Conservation (phyloP, 2,888 invertebrate species). For the Cremastinae sp. region DNA sequence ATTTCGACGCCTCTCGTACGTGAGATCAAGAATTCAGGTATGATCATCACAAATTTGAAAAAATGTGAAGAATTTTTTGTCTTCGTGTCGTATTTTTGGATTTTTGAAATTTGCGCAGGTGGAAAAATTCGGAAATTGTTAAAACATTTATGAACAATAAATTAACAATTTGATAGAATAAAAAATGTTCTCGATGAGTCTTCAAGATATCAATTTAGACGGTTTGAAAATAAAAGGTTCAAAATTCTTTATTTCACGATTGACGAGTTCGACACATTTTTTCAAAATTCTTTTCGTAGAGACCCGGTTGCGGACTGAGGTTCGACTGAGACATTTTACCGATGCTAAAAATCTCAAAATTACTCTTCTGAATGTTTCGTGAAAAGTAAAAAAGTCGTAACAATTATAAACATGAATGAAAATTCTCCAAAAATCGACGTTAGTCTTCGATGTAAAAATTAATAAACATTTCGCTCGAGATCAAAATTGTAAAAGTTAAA, state of each 20-base stretch:
- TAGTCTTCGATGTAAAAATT: background rate
- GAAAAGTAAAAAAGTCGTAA: constrained; percentile 32
- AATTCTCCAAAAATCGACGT: constrained; percentile 33
- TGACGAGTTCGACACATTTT: constrained; percentile 54
- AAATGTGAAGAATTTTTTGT: constrained; percentile 15
- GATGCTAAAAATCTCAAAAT: constrained; percentile 19
- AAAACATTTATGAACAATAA: too few relatives aligned
- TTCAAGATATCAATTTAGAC: too few relatives aligned
- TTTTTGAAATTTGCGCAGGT: too few relatives aligned
- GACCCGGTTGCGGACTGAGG: constrained; percentile 69
- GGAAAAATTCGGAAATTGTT: too few relatives aligned
- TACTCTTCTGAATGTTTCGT: background rate
- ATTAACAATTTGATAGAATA: too few relatives aligned
- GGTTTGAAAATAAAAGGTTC: too few relatives aligned
- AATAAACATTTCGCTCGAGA: background rate
- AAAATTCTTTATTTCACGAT: constrained; percentile 50
- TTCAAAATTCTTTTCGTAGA: constrained; percentile 50
- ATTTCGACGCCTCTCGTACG: constrained; percentile 35
- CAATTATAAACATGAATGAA: constrained; percentile 44
- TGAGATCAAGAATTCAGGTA: constrained; percentile 36
- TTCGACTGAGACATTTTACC: constrained; percentile 67
- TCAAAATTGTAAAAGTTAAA: constrained; percentile 8
- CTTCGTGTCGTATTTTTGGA: too few relatives aligned
- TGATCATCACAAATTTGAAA: constrained; percentile 28
- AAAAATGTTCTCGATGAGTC: too few relatives aligned